phyloP scores from a whole-genome alignment of 1,140 invertebrate species.

The Agrypnia vestita region DNA sequence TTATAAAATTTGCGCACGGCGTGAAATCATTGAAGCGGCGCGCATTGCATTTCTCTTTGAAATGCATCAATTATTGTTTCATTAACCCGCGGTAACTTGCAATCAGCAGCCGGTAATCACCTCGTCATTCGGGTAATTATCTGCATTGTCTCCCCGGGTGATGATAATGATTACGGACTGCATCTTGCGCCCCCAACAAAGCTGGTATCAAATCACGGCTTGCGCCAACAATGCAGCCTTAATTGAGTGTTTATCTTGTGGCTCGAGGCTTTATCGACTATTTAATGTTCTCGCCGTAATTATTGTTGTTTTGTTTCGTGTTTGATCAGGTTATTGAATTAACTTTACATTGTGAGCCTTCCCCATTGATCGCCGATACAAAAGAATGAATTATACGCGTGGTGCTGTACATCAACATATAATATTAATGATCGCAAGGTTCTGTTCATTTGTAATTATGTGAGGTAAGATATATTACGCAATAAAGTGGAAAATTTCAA shows the following conservation, averaged over 20 bases:
- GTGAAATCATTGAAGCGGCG: too few species aligned
- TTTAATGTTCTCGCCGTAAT: not conserved
- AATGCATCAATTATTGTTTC: too few species aligned
- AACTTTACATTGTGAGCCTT: too few species aligned
- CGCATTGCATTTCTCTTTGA: too few species aligned
- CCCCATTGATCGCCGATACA: not conserved
- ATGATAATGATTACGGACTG: conserved; percentile 20
- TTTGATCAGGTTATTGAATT: not conserved
- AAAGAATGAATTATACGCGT: not conserved
- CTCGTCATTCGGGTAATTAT: conserved; percentile 17
- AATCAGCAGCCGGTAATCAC: conserved; percentile 24
- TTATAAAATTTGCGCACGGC: too few species aligned
- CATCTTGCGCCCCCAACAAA: conserved; percentile 2
- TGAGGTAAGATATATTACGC: conserved; percentile 7
- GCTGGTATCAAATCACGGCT: not conserved
- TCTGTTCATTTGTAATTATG: not conserved
- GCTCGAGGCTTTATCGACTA: not conserved
- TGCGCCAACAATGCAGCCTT: not conserved
- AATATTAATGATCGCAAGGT: not conserved
- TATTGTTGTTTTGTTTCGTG: conserved; percentile 3
- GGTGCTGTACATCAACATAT: not conserved
- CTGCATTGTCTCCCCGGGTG: conserved; percentile 18
- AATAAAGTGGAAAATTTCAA: too few species aligned
- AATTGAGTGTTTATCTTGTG: conserved; percentile 11
- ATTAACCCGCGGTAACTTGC: not conserved